Conservation (phyloP, 2,113 vertebrate species). For the Planiliza haematocheilus region DNA sequence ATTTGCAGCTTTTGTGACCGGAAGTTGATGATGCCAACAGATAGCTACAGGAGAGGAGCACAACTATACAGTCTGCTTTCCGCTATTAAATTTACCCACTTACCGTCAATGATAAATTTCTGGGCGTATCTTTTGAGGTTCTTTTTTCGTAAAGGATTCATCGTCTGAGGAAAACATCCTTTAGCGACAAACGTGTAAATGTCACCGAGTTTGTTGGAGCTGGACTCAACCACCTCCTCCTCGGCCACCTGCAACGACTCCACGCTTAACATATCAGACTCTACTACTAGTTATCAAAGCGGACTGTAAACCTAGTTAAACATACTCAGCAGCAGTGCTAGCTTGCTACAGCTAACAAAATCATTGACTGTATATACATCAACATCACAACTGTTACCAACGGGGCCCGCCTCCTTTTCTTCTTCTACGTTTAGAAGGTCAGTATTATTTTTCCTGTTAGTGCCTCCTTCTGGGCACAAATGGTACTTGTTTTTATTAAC, state of each 20-base stretch:
- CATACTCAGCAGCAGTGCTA: neutral
- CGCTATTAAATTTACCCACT: neutral
- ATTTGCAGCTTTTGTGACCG: neutral
- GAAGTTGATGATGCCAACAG: neutral
- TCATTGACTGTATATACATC: no score
- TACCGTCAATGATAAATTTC: slow-evolving; percentile 90
- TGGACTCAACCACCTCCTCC: slow-evolving; percentile 89
- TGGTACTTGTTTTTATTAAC: no score
- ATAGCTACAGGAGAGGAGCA: neutral
- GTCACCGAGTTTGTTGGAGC: slow-evolving; percentile 85
- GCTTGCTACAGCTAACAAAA: neutral
- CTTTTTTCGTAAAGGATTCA: slow-evolving; percentile 89
- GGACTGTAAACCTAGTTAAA: neutral
- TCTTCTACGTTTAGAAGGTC: no score
- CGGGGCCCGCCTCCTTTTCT: no score
- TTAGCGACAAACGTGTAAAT: slow-evolving; percentile 89
- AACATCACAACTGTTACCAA: no score
- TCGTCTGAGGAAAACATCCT: slow-evolving; percentile 87
- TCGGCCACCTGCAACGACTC: slow-evolving; percentile 88
- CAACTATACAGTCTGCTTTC: no score
- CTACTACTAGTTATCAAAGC: neutral
- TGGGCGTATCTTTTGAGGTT: slow-evolving; percentile 90
- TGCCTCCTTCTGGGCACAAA: no score
- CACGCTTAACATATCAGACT: slow-evolving; percentile 78
- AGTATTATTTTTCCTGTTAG: no score